Base-by-base conservation (phyloP, 1,140 invertebrate species). In the Doryteuthis pealeii region DNA sequence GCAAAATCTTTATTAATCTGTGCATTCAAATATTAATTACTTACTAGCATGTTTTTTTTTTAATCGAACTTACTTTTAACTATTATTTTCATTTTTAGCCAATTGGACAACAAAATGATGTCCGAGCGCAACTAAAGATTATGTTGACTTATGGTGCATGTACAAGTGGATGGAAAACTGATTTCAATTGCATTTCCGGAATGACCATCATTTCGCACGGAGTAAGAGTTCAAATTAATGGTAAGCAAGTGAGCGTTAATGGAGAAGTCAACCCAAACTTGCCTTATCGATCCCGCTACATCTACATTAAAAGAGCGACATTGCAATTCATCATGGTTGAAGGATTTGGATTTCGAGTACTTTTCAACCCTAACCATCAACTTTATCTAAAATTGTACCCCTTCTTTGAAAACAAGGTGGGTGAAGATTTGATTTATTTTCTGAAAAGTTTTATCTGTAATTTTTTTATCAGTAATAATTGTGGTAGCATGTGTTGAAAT, bases 381-480 rank as follows among this genome's bases (percentile, higher is more conserved):
- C 71, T 79, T 10, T 77, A 62, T 49, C 58, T 79, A 33, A 79
- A 73, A 43, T 67, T 79, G 15, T 73, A 74, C 35, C 74, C 78
- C 43, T 79, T 77, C 54, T 79, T 77, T 67, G 74, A 77, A 54
- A 79, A 79, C 49, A 79, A 77, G 76, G 78, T 79, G 68, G 31
- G 49, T 49, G 22, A 35, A 62, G 10, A 45, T 28, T 45, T 40
- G 3, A 40, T 10, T 40, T 32, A 8, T 40, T 30, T 70, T 40
- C 1, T n/a, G 31, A 28, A 28, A 70, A 70, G n/a, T 70, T 8
- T 32, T 30, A 70, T 31, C 30, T 32, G 68, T n/a, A n/a, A 40
- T n/a, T 6, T 6, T 65, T 73, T 12, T 35, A 26, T 43, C 10
- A 3, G 18, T n/a, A n/a, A n/a, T n/a, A n/a, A n/a, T n/a, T 15